Evolutionary conservation across 2,113 vertebrate species (phyloP).

Genomic region (Anser brachyrhynchus): DNA sequence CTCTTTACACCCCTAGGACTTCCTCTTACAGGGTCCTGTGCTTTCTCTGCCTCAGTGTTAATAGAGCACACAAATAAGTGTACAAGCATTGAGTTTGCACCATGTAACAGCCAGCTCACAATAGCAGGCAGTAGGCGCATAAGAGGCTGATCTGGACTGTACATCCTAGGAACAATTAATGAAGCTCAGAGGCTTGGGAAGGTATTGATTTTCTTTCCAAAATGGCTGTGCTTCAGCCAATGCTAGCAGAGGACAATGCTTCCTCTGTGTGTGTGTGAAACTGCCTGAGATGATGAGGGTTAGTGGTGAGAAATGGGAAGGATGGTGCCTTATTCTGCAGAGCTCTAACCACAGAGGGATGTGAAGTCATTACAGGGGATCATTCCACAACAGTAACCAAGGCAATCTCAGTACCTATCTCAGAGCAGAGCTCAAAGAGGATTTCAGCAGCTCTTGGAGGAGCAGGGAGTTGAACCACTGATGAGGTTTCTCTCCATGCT

Average conservation of each 20-base stretch:
- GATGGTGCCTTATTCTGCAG: neutral
- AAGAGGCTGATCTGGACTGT: neutral
- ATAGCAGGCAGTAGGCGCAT: neutral
- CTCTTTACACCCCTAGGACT: neutral
- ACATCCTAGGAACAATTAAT: neutral
- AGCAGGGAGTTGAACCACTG: neutral
- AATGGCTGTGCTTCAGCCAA: neutral
- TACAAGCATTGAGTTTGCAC: neutral
- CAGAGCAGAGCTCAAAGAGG: neutral
- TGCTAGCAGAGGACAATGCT: neutral
- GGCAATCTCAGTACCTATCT: neutral
- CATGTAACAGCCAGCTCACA: neutral
- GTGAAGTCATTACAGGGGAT: neutral
- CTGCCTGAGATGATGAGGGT: neutral
- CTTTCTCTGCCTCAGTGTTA: neutral
- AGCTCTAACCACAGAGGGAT: neutral
- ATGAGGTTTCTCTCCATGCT: neutral
- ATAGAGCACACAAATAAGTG: neutral
- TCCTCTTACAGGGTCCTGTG: neutral
- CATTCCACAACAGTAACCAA: neutral
- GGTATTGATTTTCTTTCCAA: neutral
- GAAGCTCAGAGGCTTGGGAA: neutral
- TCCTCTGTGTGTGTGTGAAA: neutral
- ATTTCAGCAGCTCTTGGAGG: neutral
- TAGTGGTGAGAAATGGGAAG: neutral